phyloP scores from a whole-genome alignment of 2,113 vertebrate species.

The Meleagris gallopavo region DNA sequence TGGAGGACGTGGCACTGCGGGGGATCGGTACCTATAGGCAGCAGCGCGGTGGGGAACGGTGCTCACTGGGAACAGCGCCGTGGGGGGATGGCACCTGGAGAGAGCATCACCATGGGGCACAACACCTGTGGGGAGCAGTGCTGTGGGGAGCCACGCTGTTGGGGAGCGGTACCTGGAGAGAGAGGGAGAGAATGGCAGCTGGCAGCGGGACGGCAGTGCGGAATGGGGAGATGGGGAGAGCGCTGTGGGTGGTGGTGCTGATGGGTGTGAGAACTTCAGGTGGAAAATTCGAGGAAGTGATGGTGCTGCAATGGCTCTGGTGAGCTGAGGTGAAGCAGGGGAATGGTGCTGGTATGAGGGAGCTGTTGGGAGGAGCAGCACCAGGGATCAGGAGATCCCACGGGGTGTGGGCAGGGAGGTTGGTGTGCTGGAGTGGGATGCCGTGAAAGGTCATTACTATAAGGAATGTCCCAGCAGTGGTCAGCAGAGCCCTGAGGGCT shows the following conservation, averaged over 20 bases:
- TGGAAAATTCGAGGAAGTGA: background rate
- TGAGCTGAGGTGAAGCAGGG: background rate
- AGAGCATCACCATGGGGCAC: background rate
- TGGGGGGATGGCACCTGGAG: background rate
- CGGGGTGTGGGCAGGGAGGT: background rate
- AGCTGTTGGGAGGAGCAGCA: background rate
- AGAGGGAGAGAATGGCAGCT: too few relatives aligned
- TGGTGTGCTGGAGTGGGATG: background rate
- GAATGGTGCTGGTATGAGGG: background rate
- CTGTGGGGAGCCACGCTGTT: background rate
- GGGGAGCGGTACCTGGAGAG: background rate
- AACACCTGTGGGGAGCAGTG: background rate
- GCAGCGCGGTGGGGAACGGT: background rate
- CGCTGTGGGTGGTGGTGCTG: background rate
- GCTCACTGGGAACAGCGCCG: background rate
- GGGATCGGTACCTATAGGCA: background rate
- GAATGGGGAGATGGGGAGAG: background rate
- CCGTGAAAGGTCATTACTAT: rapidly evolving
- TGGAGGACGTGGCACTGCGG: background rate
- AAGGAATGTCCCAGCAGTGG: background rate
- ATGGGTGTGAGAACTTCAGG: background rate
- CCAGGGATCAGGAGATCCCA: background rate
- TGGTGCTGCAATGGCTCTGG: rapidly evolving
- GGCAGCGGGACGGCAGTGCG: rapidly evolving
- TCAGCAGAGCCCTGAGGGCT: background rate